A percentile compares a stretch with the other conserved stretches of the same genome.
These are phyloP conservation scores for Vicugna pacos DNA, from an alignment of 2,113 vertebrate species.

Conservation along the genomic window DNA sequence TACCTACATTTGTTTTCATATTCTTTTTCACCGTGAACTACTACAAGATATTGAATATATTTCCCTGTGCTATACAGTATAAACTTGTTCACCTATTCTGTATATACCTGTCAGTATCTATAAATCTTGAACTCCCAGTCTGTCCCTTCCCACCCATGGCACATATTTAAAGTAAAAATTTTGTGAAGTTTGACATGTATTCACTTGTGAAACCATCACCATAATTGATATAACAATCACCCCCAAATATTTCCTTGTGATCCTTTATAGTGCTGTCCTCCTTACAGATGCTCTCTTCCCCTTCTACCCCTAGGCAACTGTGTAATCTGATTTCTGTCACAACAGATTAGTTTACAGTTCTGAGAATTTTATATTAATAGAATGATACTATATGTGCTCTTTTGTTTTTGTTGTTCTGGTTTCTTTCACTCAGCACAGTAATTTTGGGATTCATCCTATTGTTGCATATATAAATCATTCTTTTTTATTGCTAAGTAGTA, in stretches of 20 bases:
- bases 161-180: neutral
- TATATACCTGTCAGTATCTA: too few species aligned
- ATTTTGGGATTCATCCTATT: neutral
- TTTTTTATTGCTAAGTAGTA: neutral
- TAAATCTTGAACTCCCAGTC: too few species aligned
- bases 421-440: neutral
- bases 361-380: neutral
- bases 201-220: neutral
- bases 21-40: too few species aligned
- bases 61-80: too few species aligned
- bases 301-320: neutral
- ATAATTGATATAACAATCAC: neutral
- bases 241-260: neutral
- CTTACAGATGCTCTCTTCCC: neutral
- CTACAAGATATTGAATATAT: too few species aligned
- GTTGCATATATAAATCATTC: neutral
- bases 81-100: too few species aligned
- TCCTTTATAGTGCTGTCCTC: neutral
- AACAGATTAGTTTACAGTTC: neutral
- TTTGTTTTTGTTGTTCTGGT: neutral
- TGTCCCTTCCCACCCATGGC: too few species aligned
- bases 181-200: neutral
- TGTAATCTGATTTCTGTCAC: neutral
- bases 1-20: too few species aligned
- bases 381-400: neutral